Base-by-base conservation (phyloP, 2,113 vertebrate genomes). In the Phylloscopus trochiloides region DNA sequence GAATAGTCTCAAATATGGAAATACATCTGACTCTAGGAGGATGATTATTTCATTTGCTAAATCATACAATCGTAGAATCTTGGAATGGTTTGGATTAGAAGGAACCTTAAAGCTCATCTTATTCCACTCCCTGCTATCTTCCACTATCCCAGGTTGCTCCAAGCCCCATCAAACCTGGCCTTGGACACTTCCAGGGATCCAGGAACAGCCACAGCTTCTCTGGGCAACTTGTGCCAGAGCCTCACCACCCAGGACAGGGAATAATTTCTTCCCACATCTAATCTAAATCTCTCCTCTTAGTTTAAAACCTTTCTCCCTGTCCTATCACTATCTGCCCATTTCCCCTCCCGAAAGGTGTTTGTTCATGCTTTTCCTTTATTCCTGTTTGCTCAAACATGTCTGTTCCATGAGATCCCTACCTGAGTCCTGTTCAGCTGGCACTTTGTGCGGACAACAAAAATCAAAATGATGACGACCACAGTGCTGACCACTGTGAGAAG, bases 401-500 rank as follows among this genome's bases (percentile, higher is more conserved):
- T 81, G 87, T 50, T 52, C n/a, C 2, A 1, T 6, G 67, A 42
- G 51, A 18, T 36, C 36, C 95, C 98, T 95, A 99, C 99, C 99
- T 98, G 99, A 72, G 97, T 98, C 94, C 98, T 98, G 97, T 97
- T 98, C 89, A 98, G 97, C 81, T 98, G 98, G 97, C 99, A 99
- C 96, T 98, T 98, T 57, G 98, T 98, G 59, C 99, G 98, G 79
- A 98, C 98, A 43, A 98, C 98, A 77, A 99, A 99, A 92, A 99
- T 98, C 36, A 99, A 65, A 87, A 99, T 95, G 86, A 99, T 98
- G 94, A 98, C 98, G 6, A 99, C 95, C 74, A 99, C 98, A 5
- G 98, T 99, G 86, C 99, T 97, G 92, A 99, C 98, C 67, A 99
- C 98, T 0, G 99, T 99, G 96, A 99, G 98, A 85, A 99, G 98